Evolutionary conservation across 2,113 vertebrate genomes (phyloP), one percentile per base, ranked within the genome.

Genomic region (Corvus cornix): DNA sequence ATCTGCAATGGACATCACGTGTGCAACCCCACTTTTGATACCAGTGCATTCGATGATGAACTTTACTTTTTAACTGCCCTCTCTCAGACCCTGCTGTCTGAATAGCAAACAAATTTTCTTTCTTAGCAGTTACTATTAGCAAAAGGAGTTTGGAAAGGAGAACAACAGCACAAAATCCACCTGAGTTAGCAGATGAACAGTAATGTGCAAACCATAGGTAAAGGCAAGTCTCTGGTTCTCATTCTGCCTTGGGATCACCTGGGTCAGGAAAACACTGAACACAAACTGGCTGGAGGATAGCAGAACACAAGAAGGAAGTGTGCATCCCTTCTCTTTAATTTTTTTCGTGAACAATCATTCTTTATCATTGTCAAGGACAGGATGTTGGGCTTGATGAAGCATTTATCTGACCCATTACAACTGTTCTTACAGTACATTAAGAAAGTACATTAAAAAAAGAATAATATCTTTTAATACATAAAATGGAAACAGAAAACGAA

Each of bases 131-230:
- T 0, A n/a, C 27, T 33, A 62, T 12, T 49, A 79, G 39, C 28
- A 92, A 46, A 84, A 79, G 6, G 14, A 15, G 6, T 31, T 67
- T 69, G 11, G 26, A 51, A 64, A 84, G 23, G 9, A 77, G 28
- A 81, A 56, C 13, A 59, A 1, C 10, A 69, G 19, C 14, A 79
- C 30, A 83, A 83, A 86, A 58, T 27, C 52, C 26, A 51, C 1
- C 4, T 10, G 21, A 68, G 19, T 26, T 24, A 52, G 21, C 53
- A 83, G 39, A 66, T n/a, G 20, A 60, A 44, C 1, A 78, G 46
- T 14, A 55, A 46, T 15, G 37, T 1, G 0, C 20, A 74, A 93
- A 70, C 18, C 10, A 66, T 0, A 90, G 0, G 1, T 31, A 79
- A 86, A 67, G 51, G 43, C 30, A 91, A 73, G 30, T 13, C 30